A percentile compares a stretch with the other conserved stretches of the same genome.
Conservation (phyloP, 2,797 vertebrate species). For the Rhabdomys pumilio region DNA sequence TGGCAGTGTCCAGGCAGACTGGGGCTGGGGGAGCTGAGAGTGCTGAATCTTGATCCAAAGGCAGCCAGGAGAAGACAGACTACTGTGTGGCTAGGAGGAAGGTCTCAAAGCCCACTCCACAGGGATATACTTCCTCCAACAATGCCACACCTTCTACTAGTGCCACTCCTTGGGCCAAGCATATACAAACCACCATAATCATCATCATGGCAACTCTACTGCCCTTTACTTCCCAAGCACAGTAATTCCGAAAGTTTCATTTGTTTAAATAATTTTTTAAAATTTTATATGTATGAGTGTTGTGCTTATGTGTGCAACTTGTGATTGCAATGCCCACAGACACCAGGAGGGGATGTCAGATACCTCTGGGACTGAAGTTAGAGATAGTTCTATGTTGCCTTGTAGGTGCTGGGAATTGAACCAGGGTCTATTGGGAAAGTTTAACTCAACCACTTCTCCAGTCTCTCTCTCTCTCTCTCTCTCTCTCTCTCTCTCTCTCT, state of each 20-base stretch:
- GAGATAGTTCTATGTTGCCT: background rate
- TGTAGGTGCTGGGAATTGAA: background rate
- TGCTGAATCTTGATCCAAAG: background rate
- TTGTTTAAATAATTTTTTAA: background rate
- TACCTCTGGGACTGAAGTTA: background rate
- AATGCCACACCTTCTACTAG: background rate
- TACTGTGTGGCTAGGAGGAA: background rate
- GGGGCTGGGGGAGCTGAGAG: background rate
- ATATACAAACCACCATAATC: background rate
- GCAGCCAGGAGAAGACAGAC: background rate
- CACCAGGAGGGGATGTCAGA: background rate
- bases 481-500: too few relatives aligned
- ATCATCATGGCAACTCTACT: background rate
- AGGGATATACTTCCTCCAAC: background rate
- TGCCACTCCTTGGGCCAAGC: background rate
- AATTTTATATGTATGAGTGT: background rate
- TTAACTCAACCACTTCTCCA: background rate
- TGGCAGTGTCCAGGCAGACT: background rate
- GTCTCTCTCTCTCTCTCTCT: too few relatives aligned
- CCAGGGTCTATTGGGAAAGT: background rate
- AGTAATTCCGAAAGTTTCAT: background rate
- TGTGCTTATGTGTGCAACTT: background rate
- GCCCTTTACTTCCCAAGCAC: background rate
- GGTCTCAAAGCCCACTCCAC: background rate
- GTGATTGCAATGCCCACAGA: background rate